phyloP scores from a whole-genome alignment of 2,888 invertebrate species.

The Eupithecia subumbrata region DNA sequence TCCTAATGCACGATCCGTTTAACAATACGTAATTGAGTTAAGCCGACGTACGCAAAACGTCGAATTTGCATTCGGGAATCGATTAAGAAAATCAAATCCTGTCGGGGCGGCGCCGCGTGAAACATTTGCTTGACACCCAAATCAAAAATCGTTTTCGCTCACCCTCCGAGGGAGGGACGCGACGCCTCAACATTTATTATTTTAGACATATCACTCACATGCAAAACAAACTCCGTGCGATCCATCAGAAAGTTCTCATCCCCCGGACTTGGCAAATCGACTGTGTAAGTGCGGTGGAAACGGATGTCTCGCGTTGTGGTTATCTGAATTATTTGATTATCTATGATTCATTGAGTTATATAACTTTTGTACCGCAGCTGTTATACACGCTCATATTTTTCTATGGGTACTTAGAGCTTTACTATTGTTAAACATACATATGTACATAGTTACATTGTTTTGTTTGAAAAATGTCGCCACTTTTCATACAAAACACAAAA shows the following conservation, averaged over 20 bases:
- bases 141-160: slow-evolving; percentile 84
- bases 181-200: slow-evolving; percentile 85
- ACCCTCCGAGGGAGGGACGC: slow-evolving; percentile 65
- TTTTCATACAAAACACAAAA: not conserved
- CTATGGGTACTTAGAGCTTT: not conserved
- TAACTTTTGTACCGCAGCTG: slow-evolving; percentile 16
- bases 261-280: slow-evolving; percentile 71
- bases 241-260: slow-evolving; percentile 82
- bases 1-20: slow-evolving; percentile 56
- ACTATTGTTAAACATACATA: not conserved
- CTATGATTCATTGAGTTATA: slow-evolving; percentile 39
- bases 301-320: slow-evolving; percentile 49
- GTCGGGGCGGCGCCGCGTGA: slow-evolving; percentile 78
- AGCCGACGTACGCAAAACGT: slow-evolving; percentile 33
- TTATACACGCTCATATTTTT: slow-evolving; percentile 11
- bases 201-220: slow-evolving; percentile 85
- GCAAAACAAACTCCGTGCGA: slow-evolving; percentile 84
- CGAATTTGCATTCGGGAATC: slow-evolving; percentile 75
- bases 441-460: not conserved
- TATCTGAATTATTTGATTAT: slow-evolving; percentile 40
- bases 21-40: slow-evolving; percentile 53
- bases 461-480: not conserved
- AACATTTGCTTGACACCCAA: slow-evolving; percentile 84
- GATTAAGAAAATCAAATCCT: slow-evolving; percentile 83
- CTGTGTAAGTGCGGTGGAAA: slow-evolving; percentile 79